Evolutionary conservation across 1,140 invertebrate species (phyloP), one percentile per base, ranked within the genome.

Genomic region (Argopecten irradians): DNA sequence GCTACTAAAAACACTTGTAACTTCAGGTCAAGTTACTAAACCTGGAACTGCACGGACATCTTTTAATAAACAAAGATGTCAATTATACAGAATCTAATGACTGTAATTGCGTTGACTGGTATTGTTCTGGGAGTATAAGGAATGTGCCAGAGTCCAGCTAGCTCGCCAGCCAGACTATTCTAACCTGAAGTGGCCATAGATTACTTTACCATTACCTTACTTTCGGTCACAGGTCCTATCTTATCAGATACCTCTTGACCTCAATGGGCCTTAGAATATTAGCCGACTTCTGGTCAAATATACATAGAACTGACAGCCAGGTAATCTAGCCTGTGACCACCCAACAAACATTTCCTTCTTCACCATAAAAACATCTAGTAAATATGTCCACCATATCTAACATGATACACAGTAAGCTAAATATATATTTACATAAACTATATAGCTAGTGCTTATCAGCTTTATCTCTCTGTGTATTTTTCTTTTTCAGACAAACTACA

Each of bases 321-420:
- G 22, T 28, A 71, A 71, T 71, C 55, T 71, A 46, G 16, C 43
- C n/a, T 71, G 55, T 71, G 55, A 71, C 55, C 55, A 71, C 55
- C 55, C n/a, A 71, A 71, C 55, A 71, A 71, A 71, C 55, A 71
- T 71, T 71, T 71, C 55, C 55, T 71, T n/a, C 55, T 71, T 71
- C 55, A 71, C 2, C 22, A 71, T 71, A 71, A 71, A 71, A 71
- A 71, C n/a, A 71, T n/a, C n/a, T 71, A 5, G 22, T 71, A 71
- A 71, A 71, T 28, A 71, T n/a, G 16, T n/a, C 55, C 1, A 7
- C 8, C 22, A 71, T 28, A 71, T 71, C 55, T n/a, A 71, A 28
- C 55, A 28, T n/a, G 22, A n/a, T 28, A 39, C 36, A 39, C 36
- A 39, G 36, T 39, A 39, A 13, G 5, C 5, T 39, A 39, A 8